Evolutionary conservation across 2,888 invertebrate genomes (phyloP), one percentile per base, ranked within the genome.

Genomic region (Cryptus viduatorius): DNA sequence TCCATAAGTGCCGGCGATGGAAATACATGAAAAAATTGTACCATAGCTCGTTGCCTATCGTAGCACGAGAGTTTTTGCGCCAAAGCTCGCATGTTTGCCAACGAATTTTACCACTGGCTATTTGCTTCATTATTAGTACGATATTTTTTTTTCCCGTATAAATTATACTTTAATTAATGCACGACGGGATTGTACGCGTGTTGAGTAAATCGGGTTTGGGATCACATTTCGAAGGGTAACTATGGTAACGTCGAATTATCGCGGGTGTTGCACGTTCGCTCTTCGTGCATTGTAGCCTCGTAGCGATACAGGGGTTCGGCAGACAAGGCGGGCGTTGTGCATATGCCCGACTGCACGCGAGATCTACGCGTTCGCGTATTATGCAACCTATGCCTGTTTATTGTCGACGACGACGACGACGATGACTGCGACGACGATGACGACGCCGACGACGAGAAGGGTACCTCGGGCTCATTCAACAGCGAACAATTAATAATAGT

Each of bases 401-500:
- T 53, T 37, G 61, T 65, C 61, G 61, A 44, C 19, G 59, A 59
- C 44, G 67, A 59, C 44, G 67, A 44, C 56, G 72, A 65, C 64
- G 53, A 64, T 42, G 69, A 76, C 71, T 24, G 76, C 19, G 61
- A 81, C 50, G 68, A 61, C 56, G 59, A 59, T 46, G 75, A 77
- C 44, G 53, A 79, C 50, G 29, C 50, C 61, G 69, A 76, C 68
- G 67, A 67, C 67, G 29, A 31, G n/a, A 42, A 61, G 69, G n/a
- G 64, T 48, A 12, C 14, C 37, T 7, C 61, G 24, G 31, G 79
- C 71, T 79, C 69, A 65, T 61, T 79, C 79, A 76, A 75, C 75
- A 64, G 64, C 64, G 76, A 83, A 83, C 83, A 79, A 83, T 83
- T 83, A 76, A 83, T 83, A 83, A 79, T 79, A 56, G 69, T 79